Evolutionary conservation across 2,113 vertebrate genomes (phyloP), one percentile per base, ranked within the genome.

Genomic region (Proteles cristata): DNA sequence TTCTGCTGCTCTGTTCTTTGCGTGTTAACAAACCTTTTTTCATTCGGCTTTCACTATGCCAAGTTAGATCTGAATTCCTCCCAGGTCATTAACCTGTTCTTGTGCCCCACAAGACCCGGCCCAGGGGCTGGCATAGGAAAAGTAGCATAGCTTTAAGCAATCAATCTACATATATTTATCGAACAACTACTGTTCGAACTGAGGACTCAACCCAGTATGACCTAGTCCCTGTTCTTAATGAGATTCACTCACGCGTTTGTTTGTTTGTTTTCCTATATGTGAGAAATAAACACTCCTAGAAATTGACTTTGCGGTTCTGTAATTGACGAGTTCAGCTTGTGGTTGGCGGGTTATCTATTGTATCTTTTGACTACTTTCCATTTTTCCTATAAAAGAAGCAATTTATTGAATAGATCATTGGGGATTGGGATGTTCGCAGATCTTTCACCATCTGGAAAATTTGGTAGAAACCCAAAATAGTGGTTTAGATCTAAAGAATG

Each of bases 401-500:
- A 50, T 81, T 71, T 93, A 61, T 79, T 87, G 31, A 69, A 26
- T 45, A 88, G 66, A 68, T 79, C 33, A 35, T n/a, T 68, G 26
- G 1, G 45, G 48, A 11, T 23, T 9, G 53, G 7, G 19, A 48
- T 90, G 76, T 74, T 85, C 43, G 48, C 43, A 84, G 28, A 90
- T 88, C 50, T 61, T 88, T 94, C 33, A 48, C 16, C 25, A 55
- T 85, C 23, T 96, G 33, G 5, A 71, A 90, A 90, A 94, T 39
- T 88, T 97, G 73, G 43, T 85, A 45, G 58, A 94, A 96, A 93
- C 48, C 5, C 82, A 50, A 94, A 90, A 88, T 73, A 88, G 68
- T 45, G 48, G 16, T 95, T 94, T 85, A 91, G 71, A 93, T 45
- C 33, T 55, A 81, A 94, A 94, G 35, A 97, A 91, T 82, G 66